Conservation (phyloP, 2,113 vertebrate genomes). For the Xerus inauris region DNA sequence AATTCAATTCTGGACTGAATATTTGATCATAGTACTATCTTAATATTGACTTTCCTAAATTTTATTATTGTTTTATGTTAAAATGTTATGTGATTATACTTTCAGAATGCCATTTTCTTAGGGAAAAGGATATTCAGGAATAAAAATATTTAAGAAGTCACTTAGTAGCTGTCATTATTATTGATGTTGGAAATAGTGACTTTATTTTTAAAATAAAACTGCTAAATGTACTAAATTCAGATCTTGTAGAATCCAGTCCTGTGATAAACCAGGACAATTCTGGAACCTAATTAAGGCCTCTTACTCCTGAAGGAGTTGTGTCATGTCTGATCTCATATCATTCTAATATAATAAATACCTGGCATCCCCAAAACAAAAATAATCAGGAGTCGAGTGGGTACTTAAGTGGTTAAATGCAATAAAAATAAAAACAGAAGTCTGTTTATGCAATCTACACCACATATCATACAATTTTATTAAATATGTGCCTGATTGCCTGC, state of each 20-base stretch:
- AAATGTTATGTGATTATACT: background rate
- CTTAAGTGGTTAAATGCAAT: constrained; percentile 16
- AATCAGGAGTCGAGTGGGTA: constrained; percentile 14
- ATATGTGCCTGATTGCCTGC: background rate
- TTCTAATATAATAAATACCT: constrained; percentile 55
- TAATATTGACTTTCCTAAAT: constrained; percentile 13
- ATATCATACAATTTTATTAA: constrained; percentile 1
- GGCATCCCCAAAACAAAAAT: background rate
- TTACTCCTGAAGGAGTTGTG: constrained; percentile 46
- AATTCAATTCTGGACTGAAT: background rate
- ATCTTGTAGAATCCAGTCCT: background rate
- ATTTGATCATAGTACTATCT: background rate
- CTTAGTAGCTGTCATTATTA: background rate
- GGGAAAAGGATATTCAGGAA: background rate
- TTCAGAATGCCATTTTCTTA: constrained; percentile 21
- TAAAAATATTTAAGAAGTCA: constrained; percentile 52
- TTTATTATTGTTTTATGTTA: background rate
- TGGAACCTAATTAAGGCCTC: constrained; percentile 54
- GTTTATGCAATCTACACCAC: background rate
- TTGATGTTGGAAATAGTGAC: constrained; percentile 16
- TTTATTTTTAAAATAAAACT: constrained; percentile 57
- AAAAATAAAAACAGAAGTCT: constrained; percentile 43
- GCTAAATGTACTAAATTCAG: constrained; percentile 48
- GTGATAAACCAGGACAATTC: constrained; percentile 41
- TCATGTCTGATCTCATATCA: background rate